Base-by-base conservation (phyloP, 2,797 vertebrate species). In the Ara ararauna region DNA sequence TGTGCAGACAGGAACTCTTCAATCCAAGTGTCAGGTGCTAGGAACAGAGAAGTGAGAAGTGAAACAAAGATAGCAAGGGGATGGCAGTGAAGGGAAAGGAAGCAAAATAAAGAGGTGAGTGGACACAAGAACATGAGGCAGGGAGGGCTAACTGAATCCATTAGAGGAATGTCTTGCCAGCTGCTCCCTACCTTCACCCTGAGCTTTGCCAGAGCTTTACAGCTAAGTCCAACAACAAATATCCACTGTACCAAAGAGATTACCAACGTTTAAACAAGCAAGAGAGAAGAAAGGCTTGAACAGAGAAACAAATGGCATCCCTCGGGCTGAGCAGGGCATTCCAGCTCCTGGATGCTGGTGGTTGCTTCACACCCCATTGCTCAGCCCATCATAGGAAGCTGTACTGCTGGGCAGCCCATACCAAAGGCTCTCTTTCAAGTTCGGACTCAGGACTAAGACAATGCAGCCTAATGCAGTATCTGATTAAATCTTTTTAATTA, bases 161-260 rank as follows among this genome's bases (percentile, higher is more conserved):
- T 70, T 19, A 51, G 51, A 56, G 74, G 79, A 68, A n/a, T 1
- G 0, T 36, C 85, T 89, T 53, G 26, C 47, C 89, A 94, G 89
- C 90, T 95, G 94, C 83, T 94, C 80, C 76, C 91, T 90, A 83
- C 67, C 74, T 79, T 93, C 91, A 89, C 90, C 90, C 88, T 42
- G 24, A 86, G 87, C 91, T 92, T 84, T 80, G 83, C 68, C 11
- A 9, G 72, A 92, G 91, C 81, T 95, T 91, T 90, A 48, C 65
- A 53, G 77, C 50, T 94, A 94, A 96, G 93, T 80, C 89, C 87
- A 85, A 94, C 67, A 90, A 94, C 92, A 95, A 96, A 96, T 91
- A 96, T 71, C 68, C 94, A 87, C 65, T 5, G 73, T 72, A 90
- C 48, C 90, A 92, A 73, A 58, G 91, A 96, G 91, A 95, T 95